A percentile compares a stretch with the other conserved stretches of the same genome.
Evolutionary conservation across 2,113 vertebrate genomes (phyloP).

Genomic region (Cyprinodon tularosa): DNA sequence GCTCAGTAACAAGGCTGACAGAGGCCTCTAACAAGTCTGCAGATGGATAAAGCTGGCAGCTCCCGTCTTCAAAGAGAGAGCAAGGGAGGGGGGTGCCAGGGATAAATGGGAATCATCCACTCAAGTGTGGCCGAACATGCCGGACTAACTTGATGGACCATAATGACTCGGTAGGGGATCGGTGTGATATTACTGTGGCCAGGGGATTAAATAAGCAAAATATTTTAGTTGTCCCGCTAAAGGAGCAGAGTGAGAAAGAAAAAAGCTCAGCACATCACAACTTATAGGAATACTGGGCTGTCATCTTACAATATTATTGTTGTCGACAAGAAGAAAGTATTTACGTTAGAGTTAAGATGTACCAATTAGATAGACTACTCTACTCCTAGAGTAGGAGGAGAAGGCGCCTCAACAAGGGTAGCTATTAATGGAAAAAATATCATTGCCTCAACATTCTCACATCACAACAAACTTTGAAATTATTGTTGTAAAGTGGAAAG

Average conservation of each 20-base stretch:
- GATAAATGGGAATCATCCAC: slow-evolving; percentile 60
- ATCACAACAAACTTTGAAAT: no score
- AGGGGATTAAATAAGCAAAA: slow-evolving; percentile 34
- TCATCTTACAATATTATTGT: not conserved
- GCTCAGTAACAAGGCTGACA: slow-evolving; percentile 67
- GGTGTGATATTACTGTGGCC: slow-evolving; percentile 27
- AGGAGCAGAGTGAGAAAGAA: not conserved
- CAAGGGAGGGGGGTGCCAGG: not conserved
- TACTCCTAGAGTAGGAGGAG: no score
- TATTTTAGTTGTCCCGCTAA: slow-evolving; percentile 7
- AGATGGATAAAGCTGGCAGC: slow-evolving; percentile 54
- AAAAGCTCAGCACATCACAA: not conserved
- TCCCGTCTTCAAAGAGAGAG: slow-evolving; percentile 41
- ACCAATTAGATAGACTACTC: no score
- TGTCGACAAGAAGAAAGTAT: no score
- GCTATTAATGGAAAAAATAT: no score
- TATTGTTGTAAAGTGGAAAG: no score
- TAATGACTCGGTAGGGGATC: slow-evolving; percentile 58
- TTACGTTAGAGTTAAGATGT: no score
- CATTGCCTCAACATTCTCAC: no score
- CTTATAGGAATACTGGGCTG: not conserved
- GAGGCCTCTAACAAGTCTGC: slow-evolving; percentile 57
- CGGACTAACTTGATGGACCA: slow-evolving; percentile 40
- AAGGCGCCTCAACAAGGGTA: no score
- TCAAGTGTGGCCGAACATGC: slow-evolving; percentile 53